Evolutionary conservation across 2,888 invertebrate species (phyloP), one percentile per base, ranked within the genome.

Genomic region (Drosophila suboccidentalis): DNA sequence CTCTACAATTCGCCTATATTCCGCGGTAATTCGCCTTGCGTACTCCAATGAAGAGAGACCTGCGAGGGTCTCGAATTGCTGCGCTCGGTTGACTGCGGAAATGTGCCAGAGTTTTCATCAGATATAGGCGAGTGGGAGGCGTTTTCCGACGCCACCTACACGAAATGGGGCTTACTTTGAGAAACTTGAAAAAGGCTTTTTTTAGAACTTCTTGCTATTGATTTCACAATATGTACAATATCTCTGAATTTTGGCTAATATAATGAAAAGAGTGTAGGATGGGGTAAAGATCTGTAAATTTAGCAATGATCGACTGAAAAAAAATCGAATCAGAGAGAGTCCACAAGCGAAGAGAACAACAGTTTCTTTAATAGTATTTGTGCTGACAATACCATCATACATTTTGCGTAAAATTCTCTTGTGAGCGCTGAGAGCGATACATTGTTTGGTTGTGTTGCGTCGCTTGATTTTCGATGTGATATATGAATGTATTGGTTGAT

Each of bases 91-190:
- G 92, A 91, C 88, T 86, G 84, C 89, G 89, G 90, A 91, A 92
- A 92, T 78, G 90, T 92, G 92, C 92, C 92, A 92, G 91, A 92
- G 74, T 72, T 71, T 57, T 47, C 57, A 51, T 92, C 2, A 92
- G 92, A 83, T 79, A 92, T 92, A 75, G 89, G 91, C 91, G 86
- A 87, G 90, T 90, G 73, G 68, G 39, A 36, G 60, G 62, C 44
- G 61, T 8, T 13, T 51, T 26, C 57, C 9, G 47, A 62, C 49
- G 47, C 64, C 49, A 44, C 62, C 64, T 66, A 81, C 71, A 91
- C 92, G 49, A 67, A 92, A 92, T 91, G 91, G 91, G 91, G 91
- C 90, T 90, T 90, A 90, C 77, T 50, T 58, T 36, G 46, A 51
- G 49, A 49, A 49, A 49, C 49, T 49, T 17, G 49, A 19, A 34